Percentiles rank a stretch among this genome's conserved stretches.
phyloP scores from a whole-genome alignment of 2,888 invertebrate genomes.

The Julus scanicus region DNA sequence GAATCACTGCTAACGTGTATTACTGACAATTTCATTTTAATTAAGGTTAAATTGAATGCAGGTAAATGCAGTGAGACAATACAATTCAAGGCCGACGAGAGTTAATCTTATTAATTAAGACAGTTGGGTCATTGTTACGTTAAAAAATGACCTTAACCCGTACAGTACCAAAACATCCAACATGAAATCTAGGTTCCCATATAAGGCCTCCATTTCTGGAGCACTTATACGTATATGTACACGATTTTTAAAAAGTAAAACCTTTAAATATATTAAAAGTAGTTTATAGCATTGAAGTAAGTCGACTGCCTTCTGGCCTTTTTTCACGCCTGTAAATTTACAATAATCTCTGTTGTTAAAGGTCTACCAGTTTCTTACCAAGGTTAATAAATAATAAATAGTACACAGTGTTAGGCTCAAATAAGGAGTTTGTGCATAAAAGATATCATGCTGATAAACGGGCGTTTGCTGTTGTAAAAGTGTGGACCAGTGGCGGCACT shows the following conservation, averaged over 20 bases:
- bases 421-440: neutral
- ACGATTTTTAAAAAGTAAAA: neutral
- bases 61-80: neutral
- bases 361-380: neutral
- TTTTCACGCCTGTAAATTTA: neutral
- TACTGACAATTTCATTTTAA: neutral
- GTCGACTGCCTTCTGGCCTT: neutral
- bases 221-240: neutral
- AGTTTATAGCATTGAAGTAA: neutral
- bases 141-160: neutral
- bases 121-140: slow-evolving; percentile 33
- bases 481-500: too few species aligned
- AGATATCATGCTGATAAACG: neutral
- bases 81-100: neutral
- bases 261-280: neutral
- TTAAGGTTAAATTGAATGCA: neutral
- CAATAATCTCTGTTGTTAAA: neutral
- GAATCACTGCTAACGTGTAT: slow-evolving; percentile 1
- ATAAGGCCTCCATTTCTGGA: slow-evolving; percentile 6
- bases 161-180: neutral
- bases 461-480: neutral
- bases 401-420: neutral
- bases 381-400: neutral
- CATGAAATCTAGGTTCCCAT: neutral
- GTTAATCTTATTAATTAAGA: neutral